A percentile compares a stretch with the other conserved stretches of the same genome.
Conservation (phyloP, 2,888 invertebrate genomes). For the Pristionchus maxplancki region DNA sequence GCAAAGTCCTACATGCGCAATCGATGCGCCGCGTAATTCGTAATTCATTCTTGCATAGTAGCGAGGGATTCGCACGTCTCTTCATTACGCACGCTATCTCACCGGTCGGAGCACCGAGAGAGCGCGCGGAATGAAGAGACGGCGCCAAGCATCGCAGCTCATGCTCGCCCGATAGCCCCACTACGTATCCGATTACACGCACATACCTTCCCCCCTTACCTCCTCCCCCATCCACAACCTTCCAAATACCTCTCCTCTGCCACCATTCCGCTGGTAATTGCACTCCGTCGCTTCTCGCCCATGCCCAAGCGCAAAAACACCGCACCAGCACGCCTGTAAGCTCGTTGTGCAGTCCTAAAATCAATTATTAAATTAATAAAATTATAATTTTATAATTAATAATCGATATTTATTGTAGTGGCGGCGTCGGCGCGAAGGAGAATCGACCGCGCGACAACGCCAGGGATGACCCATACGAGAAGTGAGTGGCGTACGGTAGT, state of each 20-base stretch:
- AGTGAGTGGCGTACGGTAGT: neutral
- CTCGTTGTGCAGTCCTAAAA: neutral
- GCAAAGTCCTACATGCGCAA: neutral
- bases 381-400: neutral
- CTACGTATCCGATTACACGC: neutral
- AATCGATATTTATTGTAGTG: conserved; percentile 24
- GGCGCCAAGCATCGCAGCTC: neutral
- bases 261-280: neutral
- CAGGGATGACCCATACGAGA: conserved; percentile 42
- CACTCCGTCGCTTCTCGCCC: neutral
- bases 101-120: neutral
- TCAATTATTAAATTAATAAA: neutral
- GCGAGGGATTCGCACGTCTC: neutral
- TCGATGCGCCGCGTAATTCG: neutral
- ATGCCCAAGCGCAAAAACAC: conserved; percentile 32
- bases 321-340: neutral
- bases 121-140: neutral
- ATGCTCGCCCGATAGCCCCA: too few species aligned
- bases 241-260: neutral
- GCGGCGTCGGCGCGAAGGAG: conserved; percentile 44
- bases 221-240: neutral
- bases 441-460: conserved; percentile 31
- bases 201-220: neutral
- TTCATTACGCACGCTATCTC: neutral
- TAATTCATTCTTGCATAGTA: neutral